These are phyloP conservation scores for Paramuricea clavata DNA, from an alignment of 92 coral and sea anemone species.

Conservation along the genomic window DNA sequence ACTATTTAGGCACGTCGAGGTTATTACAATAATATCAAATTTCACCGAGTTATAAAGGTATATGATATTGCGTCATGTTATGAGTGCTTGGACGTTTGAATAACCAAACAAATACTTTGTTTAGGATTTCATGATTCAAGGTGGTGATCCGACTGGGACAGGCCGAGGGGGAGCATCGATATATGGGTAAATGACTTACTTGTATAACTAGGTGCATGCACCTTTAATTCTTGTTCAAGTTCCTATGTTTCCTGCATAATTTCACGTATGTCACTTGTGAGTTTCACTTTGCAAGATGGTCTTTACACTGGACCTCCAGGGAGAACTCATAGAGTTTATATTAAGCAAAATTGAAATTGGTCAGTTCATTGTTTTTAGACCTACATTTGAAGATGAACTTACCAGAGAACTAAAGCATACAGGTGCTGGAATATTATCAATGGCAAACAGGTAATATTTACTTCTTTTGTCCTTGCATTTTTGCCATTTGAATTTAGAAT, in stretches of 20 bases:
- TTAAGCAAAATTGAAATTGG: too few relatives aligned
- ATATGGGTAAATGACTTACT: constrained; percentile 78
- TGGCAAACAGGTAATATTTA: constrained; percentile 92
- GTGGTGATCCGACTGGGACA: constrained; percentile 99
- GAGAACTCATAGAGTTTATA: too few relatives aligned
- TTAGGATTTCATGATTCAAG: constrained; percentile 97
- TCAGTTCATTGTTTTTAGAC: constrained; percentile 55
- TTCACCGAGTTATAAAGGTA: constrained; percentile 96
- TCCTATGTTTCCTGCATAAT: too few relatives aligned
- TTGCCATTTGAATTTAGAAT: too few relatives aligned
- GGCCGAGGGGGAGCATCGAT: constrained; percentile 98
- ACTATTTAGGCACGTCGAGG: constrained; percentile 83
- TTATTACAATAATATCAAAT: constrained; percentile 91
- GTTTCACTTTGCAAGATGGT: too few relatives aligned
- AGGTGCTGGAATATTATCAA: constrained; percentile 95
- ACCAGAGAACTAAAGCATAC: constrained; percentile 97
- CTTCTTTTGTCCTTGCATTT: background rate
- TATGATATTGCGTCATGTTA: background rate
- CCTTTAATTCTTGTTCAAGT: too few relatives aligned
- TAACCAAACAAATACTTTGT: background rate
- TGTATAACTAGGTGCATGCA: too few relatives aligned
- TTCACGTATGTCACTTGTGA: too few relatives aligned
- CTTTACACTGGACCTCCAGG: too few relatives aligned
- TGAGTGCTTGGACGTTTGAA: background rate
- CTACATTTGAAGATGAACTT: constrained; percentile 98